Base-by-base conservation (phyloP, 2,888 invertebrate genomes). In the Amaurobius ferox region DNA sequence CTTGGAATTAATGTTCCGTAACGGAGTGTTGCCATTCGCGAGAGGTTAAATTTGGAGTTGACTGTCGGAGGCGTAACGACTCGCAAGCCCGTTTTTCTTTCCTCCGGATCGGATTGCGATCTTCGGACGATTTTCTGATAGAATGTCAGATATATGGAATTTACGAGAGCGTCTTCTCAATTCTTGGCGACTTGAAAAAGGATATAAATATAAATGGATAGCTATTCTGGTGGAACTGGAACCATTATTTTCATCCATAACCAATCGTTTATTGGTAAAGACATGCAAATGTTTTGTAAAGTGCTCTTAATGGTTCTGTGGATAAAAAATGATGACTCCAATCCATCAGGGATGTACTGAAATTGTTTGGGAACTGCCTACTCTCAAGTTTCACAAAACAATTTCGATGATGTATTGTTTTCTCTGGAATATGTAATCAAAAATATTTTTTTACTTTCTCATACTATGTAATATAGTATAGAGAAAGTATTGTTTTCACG, bases 1-100 rank as follows among this genome's bases (percentile, higher is more conserved):
- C 80, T 73, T 67, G 29, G 80, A 80, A 80, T 80, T 80, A 80
- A 80, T 80, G 80, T 80, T 73, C 80, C 80, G 55, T 80, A 32
- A 80, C 80, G 73, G 72, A 73, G 80, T 73, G 73, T 48, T 80
- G 80, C 80, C 73, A 80, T 80, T 80, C 80, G 30, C 35, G 39
- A 67, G 30, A 73, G 73, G 80, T 80, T 80, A 80, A 80, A 80
- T 80, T 80, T 80, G 73, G 73, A 80, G 67, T 32, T 19, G 19
- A 23, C 55, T 55, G 55, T 55, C 55, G 55, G 13, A 23, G 23
- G 55, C 55, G 23, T 23, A 23, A 35, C 35, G 35, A 35, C 35
- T 35, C 6, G 35, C 1, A 23, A 19, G 55, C 23, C 44, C 55
- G 44, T 55, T 55, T 55, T 55, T 23, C 55, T 55, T n/a, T 23